These are phyloP conservation scores for Limnephilus rhombicus DNA, from an alignment of 2,888 invertebrate genomes.

Conservation along the genomic window DNA sequence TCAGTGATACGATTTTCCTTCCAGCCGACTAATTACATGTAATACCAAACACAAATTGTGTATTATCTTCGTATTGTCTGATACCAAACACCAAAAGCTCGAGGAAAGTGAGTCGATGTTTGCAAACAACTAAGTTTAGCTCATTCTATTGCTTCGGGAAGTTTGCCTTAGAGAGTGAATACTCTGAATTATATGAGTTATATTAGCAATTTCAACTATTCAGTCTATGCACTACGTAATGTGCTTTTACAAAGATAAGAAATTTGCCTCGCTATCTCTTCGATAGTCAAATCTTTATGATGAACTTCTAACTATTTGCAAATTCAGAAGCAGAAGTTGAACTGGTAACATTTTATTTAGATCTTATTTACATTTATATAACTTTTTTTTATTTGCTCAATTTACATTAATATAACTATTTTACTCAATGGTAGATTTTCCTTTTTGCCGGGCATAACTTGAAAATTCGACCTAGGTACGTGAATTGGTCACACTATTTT, in stretches of 20 bases:
- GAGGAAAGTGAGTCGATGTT: not conserved
- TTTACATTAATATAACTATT: too few relatives aligned
- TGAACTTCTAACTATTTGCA: not conserved
- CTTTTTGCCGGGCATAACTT: too few relatives aligned
- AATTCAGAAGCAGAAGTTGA: not conserved
- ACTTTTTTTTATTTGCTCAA: too few relatives aligned
- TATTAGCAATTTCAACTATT: not conserved
- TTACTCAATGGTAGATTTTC: too few relatives aligned
- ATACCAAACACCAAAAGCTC: not conserved
- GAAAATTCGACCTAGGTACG: too few relatives aligned
- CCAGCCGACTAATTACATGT: not conserved
- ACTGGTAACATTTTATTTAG: not conserved
- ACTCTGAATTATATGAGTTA: not conserved
- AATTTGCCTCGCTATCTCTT: not conserved
- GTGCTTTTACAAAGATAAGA: not conserved
- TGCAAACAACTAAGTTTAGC: not conserved
- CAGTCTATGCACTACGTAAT: not conserved
- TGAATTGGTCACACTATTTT: too few relatives aligned
- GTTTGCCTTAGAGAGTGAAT: not conserved
- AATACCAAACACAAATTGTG: not conserved
- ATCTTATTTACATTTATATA: too few relatives aligned
- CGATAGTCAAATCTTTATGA: not conserved
- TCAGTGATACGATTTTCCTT: not conserved
- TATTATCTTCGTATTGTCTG: not conserved
- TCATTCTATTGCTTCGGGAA: not conserved